These are phyloP conservation scores for Amphimedon queenslandica DNA, from an alignment of 37 sponge, comb jelly and placozoan genomes.

Conservation along the genomic window DNA sequence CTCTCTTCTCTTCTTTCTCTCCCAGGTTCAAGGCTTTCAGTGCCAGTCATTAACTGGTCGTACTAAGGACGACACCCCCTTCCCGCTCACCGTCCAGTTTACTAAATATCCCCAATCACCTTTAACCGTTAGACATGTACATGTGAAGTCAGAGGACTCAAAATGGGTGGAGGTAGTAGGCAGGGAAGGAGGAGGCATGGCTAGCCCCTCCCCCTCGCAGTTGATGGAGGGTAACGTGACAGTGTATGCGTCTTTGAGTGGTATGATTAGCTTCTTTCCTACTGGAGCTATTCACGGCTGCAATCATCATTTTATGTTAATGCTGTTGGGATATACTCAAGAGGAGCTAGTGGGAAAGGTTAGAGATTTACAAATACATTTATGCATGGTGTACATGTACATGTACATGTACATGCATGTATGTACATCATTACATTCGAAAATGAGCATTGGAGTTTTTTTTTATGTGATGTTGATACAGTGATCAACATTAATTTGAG, in stretches of 20 bases:
- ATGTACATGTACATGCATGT: too few species aligned
- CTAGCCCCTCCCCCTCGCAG: too few species aligned
- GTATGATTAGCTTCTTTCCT: constrained; percentile 75
- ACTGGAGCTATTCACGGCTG: constrained; percentile 81
- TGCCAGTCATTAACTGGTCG: constrained; percentile 67
- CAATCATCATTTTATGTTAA: constrained; percentile 78
- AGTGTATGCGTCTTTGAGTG: constrained; percentile 74
- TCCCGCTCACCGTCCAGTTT: constrained; percentile 70
- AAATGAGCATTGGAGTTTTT: too few species aligned
- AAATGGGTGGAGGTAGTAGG: neutral
- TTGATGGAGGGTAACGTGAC: constrained; percentile 28
- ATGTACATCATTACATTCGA: too few species aligned
- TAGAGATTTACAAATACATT: too few species aligned
- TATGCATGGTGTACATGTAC: too few species aligned
- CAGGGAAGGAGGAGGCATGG: too few species aligned
- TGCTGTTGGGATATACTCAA: constrained; percentile 79
- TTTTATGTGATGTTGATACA: too few species aligned
- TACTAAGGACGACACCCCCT: constrained; percentile 50
- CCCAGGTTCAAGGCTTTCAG: neutral
- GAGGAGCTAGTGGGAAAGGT: constrained; percentile 66
- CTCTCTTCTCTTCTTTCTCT: constrained; percentile 3
- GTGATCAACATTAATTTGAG: too few species aligned
- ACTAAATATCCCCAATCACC: constrained; percentile 9
- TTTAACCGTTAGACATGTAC: neutral
- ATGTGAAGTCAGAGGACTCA: neutral